phyloP scores from a whole-genome alignment of 2,888 invertebrate species.

The Cheilosia scutellata region DNA sequence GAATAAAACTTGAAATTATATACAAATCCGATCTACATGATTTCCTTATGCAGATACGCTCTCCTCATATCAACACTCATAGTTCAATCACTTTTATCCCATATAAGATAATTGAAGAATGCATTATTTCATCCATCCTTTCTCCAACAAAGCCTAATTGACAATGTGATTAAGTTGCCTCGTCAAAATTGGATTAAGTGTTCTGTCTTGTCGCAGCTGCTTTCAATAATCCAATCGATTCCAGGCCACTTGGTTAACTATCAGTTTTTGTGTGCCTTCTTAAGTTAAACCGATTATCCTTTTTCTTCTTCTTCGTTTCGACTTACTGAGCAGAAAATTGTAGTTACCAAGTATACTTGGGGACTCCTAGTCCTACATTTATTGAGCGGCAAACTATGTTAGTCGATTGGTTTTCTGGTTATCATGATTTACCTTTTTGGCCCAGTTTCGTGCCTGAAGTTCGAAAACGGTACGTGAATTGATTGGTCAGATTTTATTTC shows the following conservation, averaged over 20 bases:
- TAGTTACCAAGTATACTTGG: constrained; percentile 12
- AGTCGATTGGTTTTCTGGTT: constrained; percentile 18
- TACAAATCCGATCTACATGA: no score
- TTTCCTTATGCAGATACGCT: no score
- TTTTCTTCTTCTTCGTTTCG: constrained; percentile 6
- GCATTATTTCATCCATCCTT: not conserved
- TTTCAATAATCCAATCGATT: constrained; percentile 45
- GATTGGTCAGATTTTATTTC: not conserved
- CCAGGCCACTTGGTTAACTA: constrained; percentile 38
- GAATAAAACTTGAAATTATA: no score
- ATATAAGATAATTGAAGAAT: not conserved
- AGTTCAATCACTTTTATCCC: not conserved
- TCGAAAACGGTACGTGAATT: not conserved
- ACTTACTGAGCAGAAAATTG: constrained; percentile 32
- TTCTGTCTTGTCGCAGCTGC: constrained; percentile 17
- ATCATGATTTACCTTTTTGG: constrained; percentile 7
- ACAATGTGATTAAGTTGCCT: constrained; percentile 19
- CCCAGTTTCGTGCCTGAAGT: not conserved
- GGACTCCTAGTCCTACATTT: constrained; percentile 2
- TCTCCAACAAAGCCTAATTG: constrained; percentile 30
- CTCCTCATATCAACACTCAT: no score
- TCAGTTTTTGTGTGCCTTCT: constrained; percentile 33
- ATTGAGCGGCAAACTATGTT: constrained; percentile 21
- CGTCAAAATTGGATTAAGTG: constrained; percentile 43
- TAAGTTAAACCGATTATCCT: constrained; percentile 55